Base-by-base conservation (phyloP, 2,888 invertebrate species). In the Dynastes maya region DNA sequence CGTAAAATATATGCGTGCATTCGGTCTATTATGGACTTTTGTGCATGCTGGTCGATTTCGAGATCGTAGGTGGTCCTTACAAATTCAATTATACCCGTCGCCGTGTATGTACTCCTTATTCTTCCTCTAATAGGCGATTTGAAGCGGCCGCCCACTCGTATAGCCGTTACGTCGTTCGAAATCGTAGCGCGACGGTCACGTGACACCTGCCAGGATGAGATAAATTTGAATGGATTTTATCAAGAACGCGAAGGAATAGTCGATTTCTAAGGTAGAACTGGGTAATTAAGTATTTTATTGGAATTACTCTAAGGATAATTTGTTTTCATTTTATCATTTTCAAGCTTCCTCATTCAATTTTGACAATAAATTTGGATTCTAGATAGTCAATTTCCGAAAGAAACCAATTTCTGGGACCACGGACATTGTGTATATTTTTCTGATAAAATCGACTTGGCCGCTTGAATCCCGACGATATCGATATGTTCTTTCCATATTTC, bases 1-100 rank as follows among this genome's bases (percentile, higher is more conserved):
- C 77, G 77, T 67, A 77, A 77, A 77, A 67, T 77, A 45, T 68
- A 77, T 68, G 32, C 58, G 58, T 40, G 40, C 45, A 45, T 27
- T 40, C 27, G 22, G 53, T 32, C 37, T 53, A 53, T 51, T 71
- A 71, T 45, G 45, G 71, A 27, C 49, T 11, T 49, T 71, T 53
- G 71, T 71, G 27, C 22, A 16, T 22, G 4, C n/a, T 37, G 13
- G 45, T 45, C 45, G 45, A 45, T 45, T 45, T 45, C 45, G 45
- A 45, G 64, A 32, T 32, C 71, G 71, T 71, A 71, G 71, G 71
- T 71, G 71, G 71, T 22, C 71, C 53, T 29, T 32, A 55, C 55
- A 71, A 71, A 71, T 71, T 71, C 71, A 53, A 55, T 70, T 64
- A 64, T 37, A 37, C 32, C 64, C 64, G 37, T 64, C 64, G 37